These are phyloP conservation scores for Odontamblyopus lacepedii DNA, from an alignment of 2,797 vertebrate genomes.

Conservation along the genomic window DNA sequence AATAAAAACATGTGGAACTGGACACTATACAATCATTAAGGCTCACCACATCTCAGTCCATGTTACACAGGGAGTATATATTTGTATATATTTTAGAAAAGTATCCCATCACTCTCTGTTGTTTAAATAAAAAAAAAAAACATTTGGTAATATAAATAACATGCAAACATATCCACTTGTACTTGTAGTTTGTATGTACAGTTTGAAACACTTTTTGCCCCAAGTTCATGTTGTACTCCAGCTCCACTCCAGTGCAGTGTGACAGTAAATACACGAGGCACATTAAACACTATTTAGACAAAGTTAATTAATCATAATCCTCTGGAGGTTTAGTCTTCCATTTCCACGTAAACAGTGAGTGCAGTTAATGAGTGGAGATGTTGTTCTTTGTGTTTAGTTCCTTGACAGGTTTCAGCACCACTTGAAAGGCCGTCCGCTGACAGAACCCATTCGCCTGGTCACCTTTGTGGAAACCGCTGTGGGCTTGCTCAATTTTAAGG, in stretches of 20 bases:
- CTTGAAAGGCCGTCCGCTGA: conserved; percentile 89
- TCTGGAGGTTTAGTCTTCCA: conserved; percentile 31
- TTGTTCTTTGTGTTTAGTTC: conserved; percentile 86
- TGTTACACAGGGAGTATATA: too few species aligned
- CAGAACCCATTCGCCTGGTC: conserved; percentile 92
- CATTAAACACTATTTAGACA: conserved; percentile 17
- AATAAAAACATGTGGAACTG: too few species aligned
- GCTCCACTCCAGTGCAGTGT: neutral
- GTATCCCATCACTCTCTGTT: too few species aligned
- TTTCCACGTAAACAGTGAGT: conserved; percentile 34
- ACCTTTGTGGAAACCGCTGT: conserved; percentile 98
- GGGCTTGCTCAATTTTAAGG: conserved; percentile 99
- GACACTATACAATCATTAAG: too few species aligned
- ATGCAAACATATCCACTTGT: too few species aligned
- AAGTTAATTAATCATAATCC: conserved; percentile 46
- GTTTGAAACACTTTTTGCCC: neutral
- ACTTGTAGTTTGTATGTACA: neutral
- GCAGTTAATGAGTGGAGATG: conserved; percentile 68
- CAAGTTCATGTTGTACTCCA: conserved; percentile 2
- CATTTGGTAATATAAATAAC: too few species aligned
- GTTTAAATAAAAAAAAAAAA: too few species aligned
- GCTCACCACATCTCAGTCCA: too few species aligned
- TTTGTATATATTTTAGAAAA: too few species aligned
- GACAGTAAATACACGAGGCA: neutral
- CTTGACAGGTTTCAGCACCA: conserved; percentile 90